phyloP scores from a whole-genome alignment of 2,113 vertebrate genomes.

The Corythaixoides concolor region DNA sequence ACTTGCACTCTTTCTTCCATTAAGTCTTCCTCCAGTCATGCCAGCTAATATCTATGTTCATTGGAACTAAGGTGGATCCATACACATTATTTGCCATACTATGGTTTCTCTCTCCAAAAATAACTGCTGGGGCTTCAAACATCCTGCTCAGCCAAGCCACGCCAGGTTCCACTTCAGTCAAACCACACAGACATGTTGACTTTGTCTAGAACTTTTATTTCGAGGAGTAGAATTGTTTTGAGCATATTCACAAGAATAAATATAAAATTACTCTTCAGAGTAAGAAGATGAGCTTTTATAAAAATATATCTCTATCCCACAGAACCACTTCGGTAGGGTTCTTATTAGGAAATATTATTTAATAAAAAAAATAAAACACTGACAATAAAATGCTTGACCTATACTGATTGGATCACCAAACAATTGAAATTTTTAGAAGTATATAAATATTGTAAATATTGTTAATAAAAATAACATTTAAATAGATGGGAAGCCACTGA shows the following conservation, averaged over 20 bases:
- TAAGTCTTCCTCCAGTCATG: too few species aligned
- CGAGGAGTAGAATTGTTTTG: neutral
- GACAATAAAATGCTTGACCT: constrained; percentile 68
- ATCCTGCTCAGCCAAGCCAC: neutral
- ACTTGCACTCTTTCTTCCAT: neutral
- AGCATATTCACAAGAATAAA: constrained; percentile 67
- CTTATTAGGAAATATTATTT: neutral
- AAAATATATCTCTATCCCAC: constrained; percentile 63
- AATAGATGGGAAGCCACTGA: constrained; percentile 16
- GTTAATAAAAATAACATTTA: constrained; percentile 68
- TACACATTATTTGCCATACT: neutral
- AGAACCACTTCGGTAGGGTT: neutral
- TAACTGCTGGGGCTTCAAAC: neutral
- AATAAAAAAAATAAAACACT: constrained; percentile 70
- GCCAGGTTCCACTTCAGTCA: neutral
- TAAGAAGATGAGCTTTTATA: constrained; percentile 40
- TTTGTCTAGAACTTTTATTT: constrained; percentile 47
- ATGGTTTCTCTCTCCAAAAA: neutral
- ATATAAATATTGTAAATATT: constrained; percentile 72
- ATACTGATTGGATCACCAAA: constrained; percentile 41
- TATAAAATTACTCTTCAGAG: constrained; percentile 59
- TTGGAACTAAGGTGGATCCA: neutral
- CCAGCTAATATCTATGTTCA: neutral
- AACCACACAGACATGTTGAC: neutral
- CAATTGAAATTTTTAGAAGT: constrained; percentile 33